Base-by-base conservation (phyloP, 2,113 vertebrate genomes). In the Sceloporus undulatus region DNA sequence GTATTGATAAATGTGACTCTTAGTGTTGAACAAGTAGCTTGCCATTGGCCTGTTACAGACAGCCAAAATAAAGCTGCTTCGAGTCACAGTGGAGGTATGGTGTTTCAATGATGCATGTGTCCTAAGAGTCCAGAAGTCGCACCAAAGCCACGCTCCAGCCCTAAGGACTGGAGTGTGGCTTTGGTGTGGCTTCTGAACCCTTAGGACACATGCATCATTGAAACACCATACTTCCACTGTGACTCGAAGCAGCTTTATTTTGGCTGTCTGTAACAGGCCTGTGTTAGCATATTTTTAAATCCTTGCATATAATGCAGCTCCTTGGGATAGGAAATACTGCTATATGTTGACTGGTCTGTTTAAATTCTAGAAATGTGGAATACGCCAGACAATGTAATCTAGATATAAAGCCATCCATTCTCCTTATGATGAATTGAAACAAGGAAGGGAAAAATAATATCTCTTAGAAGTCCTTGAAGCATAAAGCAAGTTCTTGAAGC, bases 401-500 rank as follows among this genome's bases (percentile, higher is more conserved):
- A 78, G 48, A 85, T 85, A 52, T 78, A 48, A 78, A 78, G 27
- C 40, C 59, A 48, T 66, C 38, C 66, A 16, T 78, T 68, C 40
- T 78, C 27, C 40, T 18, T 78, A 42, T 68, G 40, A 40, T 78
- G 59, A 78, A 52, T 7, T 68, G 40, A 79, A 62, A 27, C 34
- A 56, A n/a, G 78, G 65, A 86, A 29, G 19, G 19, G 52, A 5
- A 59, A 3, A 11, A 23, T 34, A 34, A 34, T 38, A 25, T 16
- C 21, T 75, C 52, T 25, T 59, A 27, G 48, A 16, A 21, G 40
- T 84, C 13, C 68, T 84, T 52, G 52, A 34, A 34, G 34, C 34
- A 34, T 34, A 34, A 34, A 34, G 34, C 10, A 82, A 93, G n/a
- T 62, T 80, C 79, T 52, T 42, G 1, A 1, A 92, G 73, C 70